Conservation (phyloP, 2,797 vertebrate species). For the Acanthiza pusilla region DNA sequence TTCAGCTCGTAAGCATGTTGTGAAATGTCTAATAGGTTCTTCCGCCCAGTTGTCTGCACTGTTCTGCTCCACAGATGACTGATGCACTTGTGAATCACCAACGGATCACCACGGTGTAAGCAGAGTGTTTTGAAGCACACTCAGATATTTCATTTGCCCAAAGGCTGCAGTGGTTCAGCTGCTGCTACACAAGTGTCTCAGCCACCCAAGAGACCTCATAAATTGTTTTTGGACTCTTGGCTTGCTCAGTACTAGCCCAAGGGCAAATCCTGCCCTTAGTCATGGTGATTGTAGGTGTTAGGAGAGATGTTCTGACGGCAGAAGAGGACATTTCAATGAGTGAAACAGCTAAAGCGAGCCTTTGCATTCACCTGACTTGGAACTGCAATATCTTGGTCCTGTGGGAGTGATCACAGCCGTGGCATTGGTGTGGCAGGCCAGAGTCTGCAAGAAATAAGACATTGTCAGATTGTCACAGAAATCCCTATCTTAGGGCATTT, state of each 20-base stretch:
- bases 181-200: not conserved
- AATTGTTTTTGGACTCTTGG: not conserved
- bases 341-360: not conserved
- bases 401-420: not conserved
- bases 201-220: not conserved
- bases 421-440: not conserved
- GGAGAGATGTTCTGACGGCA: not conserved
- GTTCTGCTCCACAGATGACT: not conserved
- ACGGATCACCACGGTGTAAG: not conserved
- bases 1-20: not conserved
- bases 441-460: not conserved
- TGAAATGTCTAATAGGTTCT: not conserved
- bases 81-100: constrained; percentile 12
- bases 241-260: not conserved
- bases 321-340: not conserved
- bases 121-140: not conserved
- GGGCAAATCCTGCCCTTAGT: not conserved
- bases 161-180: not conserved
- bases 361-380: not conserved
- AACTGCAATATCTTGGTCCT: not conserved
- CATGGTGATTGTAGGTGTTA: not conserved
- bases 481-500: not conserved
- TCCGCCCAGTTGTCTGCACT: not conserved
- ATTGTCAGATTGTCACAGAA: not conserved
- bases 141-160: not conserved